Base-by-base conservation (phyloP, 2,113 vertebrate species). In the Macquaria australasica region DNA sequence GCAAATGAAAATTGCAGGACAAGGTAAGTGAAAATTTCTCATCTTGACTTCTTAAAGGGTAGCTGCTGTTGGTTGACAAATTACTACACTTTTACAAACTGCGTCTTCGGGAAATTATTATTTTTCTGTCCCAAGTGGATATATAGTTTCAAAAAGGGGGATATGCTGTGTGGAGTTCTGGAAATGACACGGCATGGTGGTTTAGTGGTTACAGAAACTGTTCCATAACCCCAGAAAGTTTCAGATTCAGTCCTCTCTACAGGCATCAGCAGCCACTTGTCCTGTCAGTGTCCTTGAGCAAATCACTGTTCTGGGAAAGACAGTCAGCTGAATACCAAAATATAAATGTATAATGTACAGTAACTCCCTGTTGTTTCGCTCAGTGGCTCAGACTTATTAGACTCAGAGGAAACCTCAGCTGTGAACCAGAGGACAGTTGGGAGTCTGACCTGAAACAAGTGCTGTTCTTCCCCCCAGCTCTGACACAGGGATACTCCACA, bases 381-480 rank as follows among this genome's bases (percentile, higher is more conserved):
- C 41, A 25, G 1, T 0, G 56, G 11, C 8, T 70, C 15, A 45
- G 73, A 34, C 21, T 68, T 8, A 37, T 16, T 12, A 34, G 55
- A 75, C 8, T 8, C 3, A 31, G 39, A 20, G 31, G 37, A 67
- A 81, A 70, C 15, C 1, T 56, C 9, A 69, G 39, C 51, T 51
- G 55, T 41, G 48, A 56, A 58, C 8, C 4, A 56, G 45, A 34
- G 15, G 25, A 51, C 6, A 51, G 50, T 51, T 20, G 16, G 16
- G 51, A 73, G 18, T 73, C 94, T 87, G 92, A 96, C 95, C 96
- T 95, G 89, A 95, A 95, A 87, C 96, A 96, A 51, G 89, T 95
- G 86, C 92, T 83, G 68, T 91, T 93, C 84, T 93, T 92, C 59
- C 95, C 95, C 25, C 93, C 94, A 0, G 95, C 81, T 82, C 89